Evolutionary conservation across 2,797 vertebrate species (phyloP), one percentile per base, ranked within the genome.

Genomic region (Pipistrellus kuhlii): DNA sequence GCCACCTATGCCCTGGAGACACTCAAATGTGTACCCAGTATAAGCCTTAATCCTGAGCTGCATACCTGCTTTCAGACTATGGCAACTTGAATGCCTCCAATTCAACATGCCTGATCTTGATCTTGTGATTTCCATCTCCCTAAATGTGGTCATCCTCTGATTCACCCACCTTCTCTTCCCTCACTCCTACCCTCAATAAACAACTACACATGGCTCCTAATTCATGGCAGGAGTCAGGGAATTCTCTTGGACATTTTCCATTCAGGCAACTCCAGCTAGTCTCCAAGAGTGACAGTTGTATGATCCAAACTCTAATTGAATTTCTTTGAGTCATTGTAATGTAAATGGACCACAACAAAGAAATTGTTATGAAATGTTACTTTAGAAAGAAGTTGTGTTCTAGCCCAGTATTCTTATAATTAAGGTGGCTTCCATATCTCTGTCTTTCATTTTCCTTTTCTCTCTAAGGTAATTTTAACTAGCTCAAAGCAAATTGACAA

Each of bases 401-500:
- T 77, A 93, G 44, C 18, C 46, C 18, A 18, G 7, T 82, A 11
- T 66, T 87, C 18, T 73, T 71, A 4, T 27, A 73, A 38, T n/a
- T 90, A 23, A 78, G 62, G 44, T 77, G 15, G 0, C 69, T 85
- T 55, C 91, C 15, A 68, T 75, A 30, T 72, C 41, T 85, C 3
- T 20, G 10, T 41, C 27, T 81, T 38, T 95, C 15, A 66, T 59
- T 4, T 71, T 92, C 12, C 10, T 71, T 91, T 66, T 97, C 46
- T 13, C 44, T 46, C 3, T 91, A 71, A 99, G 99, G 92, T 94
- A 6, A 77, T 99, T 93, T 97, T 99, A 96, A 98, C 55, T 95
- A 99, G 98, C 95, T 97, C 99, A 0, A 97, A 98, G 93, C 99
- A 99, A 89, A 99, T 99, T 94, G 98, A 99, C 76, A 99, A 99